Percentiles rank a stretch among this genome's conserved stretches.
Conservation (phyloP, 2,888 invertebrate species). For the Xestia c-nigrum region DNA sequence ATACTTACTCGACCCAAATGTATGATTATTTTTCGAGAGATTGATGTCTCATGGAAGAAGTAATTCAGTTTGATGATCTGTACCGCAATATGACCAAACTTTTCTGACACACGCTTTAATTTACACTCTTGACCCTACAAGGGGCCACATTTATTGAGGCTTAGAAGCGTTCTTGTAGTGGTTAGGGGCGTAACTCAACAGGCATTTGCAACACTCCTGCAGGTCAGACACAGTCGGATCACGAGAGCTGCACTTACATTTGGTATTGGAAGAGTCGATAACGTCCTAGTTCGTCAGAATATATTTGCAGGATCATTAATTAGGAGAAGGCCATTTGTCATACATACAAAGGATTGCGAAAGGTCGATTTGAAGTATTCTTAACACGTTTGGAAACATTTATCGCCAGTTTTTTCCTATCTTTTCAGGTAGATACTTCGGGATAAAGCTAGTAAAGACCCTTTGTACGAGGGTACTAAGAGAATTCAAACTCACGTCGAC, state of each 20-base stretch:
- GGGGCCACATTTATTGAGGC: neutral
- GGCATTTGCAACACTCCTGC: neutral
- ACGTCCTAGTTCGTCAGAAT: neutral
- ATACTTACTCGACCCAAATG: too few relatives aligned
- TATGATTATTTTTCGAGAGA: too few relatives aligned
- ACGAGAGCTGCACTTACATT: neutral
- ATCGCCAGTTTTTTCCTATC: neutral
- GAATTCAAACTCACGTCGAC: conserved; percentile 76
- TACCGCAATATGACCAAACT: neutral
- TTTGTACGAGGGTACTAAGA: conserved; percentile 75
- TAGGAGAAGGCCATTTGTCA: neutral
- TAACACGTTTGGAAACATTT: neutral
- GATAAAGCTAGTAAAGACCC: conserved; percentile 80
- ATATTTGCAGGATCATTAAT: neutral
- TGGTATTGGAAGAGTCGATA: neutral
- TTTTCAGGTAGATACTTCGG: conserved; percentile 82
- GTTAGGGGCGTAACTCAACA: accelerated
- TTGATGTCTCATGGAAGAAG: too few relatives aligned
- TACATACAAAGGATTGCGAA: neutral
- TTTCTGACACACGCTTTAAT: neutral
- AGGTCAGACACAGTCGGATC: neutral
- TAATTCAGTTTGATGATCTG: too few relatives aligned
- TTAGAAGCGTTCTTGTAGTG: neutral
- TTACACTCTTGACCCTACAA: neutral
- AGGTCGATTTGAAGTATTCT: neutral